phyloP scores from a whole-genome alignment of 2,888 invertebrate species.

The Ichneumoninae sp. region DNA sequence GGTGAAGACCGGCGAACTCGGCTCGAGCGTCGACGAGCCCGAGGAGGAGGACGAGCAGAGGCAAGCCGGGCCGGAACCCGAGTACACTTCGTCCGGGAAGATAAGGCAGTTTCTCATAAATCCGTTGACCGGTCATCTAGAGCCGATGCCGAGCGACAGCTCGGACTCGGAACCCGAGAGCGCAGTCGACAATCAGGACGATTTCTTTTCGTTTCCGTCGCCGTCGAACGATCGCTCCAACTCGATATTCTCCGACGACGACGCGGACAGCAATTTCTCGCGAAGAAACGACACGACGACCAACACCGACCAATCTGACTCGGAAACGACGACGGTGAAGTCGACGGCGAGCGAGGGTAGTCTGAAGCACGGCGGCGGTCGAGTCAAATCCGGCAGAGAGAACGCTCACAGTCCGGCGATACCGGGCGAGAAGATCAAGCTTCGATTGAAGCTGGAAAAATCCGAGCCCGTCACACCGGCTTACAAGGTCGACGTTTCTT shows the following conservation, averaged over 20 bases:
- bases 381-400: conserved; percentile 81
- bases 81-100: conserved; percentile 87
- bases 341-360: conserved; percentile 87
- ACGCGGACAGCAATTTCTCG: conserved; percentile 86
- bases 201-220: conserved; percentile 85
- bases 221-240: conserved; percentile 85
- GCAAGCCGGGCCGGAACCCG: conserved; percentile 85
- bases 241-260: conserved; percentile 87
- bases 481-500: conserved; percentile 93
- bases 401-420: conserved; percentile 82
- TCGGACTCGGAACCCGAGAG: conserved; percentile 87
- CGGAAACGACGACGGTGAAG: conserved; percentile 86
- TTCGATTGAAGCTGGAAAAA: conserved; percentile 93
- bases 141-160: conserved; percentile 90
- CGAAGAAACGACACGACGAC: conserved; percentile 85
- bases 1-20: conserved; percentile 15
- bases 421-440: conserved; percentile 91
- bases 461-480: conserved; percentile 92
- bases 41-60: conserved; percentile 54
- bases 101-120: conserved; percentile 94
- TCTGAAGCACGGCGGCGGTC: conserved; percentile 82
- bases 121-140: conserved; percentile 94
- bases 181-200: conserved; percentile 83
- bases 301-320: conserved; percentile 86
- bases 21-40: neutral